Evolutionary conservation across 1,140 invertebrate genomes (phyloP), one percentile per base, ranked within the genome.

Genomic region (Drosophila bocqueti): DNA sequence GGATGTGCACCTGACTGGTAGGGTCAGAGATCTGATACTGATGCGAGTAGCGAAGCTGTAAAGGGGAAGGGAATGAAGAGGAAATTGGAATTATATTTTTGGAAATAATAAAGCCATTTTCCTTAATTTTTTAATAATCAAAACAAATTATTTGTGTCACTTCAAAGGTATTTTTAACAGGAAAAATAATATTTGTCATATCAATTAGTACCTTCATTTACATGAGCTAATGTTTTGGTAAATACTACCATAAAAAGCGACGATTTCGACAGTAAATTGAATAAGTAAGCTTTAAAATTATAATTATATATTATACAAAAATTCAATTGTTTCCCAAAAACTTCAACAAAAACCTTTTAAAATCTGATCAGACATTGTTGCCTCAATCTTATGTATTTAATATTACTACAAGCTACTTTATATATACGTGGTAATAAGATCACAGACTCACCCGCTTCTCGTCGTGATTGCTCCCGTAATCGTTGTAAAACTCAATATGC

Each of bases 21-120:
- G 68, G 59, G 46, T 93, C 92, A 65, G 94, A 92, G 21, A 94
- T 93, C 18, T 91, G 83, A 76, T 94, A 94, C 43, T 92, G 83
- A 75, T 94, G 94, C 6, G 93, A 84, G 75, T 94, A 94, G 24
- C 86, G 76, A 6, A 92, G 75, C 93, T 94, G 65, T 31, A 79
- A 47, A 0, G 26, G 29, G 58, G 4, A 15, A 2, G 3, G 2
- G 0, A 11, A 26, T 47, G 1, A 24, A 8, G 1, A 1, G 2
- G 1, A 8, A 24, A 15, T 15, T 16, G 4, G 1, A 26, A 10
- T 11, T n/a, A 13, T 52, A 18, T 52, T 34, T 50, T 50, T n/a
- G 3, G 10, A 11, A 18, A 18, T 18, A 52, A 52, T 52, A 34
- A 52, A 52, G 13, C 15, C 7, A 29, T n/a, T 24, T 38, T 0